Conservation (phyloP, 2,113 vertebrate genomes). For the Mesoclemmys tuberculata region DNA sequence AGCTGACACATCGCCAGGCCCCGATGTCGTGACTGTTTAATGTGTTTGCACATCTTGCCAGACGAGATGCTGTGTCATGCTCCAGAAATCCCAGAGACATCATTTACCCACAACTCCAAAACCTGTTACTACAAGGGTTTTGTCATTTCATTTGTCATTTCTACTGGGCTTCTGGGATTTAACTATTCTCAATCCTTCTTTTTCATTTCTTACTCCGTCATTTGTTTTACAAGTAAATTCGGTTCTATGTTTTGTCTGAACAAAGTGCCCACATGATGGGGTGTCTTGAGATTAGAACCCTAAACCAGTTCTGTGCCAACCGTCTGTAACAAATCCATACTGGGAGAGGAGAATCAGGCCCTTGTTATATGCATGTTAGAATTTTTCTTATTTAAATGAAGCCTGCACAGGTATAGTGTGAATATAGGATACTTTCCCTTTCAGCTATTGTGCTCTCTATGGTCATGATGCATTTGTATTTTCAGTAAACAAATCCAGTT, state of each 20-base stretch:
- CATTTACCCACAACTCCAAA: not conserved
- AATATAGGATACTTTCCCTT: not conserved
- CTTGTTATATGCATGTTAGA: no score
- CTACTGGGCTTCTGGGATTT: not conserved
- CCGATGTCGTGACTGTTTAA: not conserved
- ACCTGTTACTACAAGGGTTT: not conserved
- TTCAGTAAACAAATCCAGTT: not conserved
- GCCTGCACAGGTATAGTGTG: accelerated
- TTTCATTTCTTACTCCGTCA: accelerated
- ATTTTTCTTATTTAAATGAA: no score
- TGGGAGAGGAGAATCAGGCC: no score
- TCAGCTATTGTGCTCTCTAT: not conserved
- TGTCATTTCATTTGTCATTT: accelerated
- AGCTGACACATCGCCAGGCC: conserved; percentile 30
- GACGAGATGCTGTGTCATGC: not conserved
- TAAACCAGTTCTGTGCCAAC: no score
- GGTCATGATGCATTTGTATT: accelerated
- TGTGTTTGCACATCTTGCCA: not conserved
- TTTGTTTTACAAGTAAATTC: accelerated
- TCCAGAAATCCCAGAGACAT: not conserved
- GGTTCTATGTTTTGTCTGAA: accelerated
- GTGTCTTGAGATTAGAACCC: not conserved
- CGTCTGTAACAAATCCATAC: no score
- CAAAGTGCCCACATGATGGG: not conserved
- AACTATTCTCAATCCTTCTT: not conserved